Conservation (phyloP, 2,797 vertebrate genomes). For the Myotis findleyi region DNA sequence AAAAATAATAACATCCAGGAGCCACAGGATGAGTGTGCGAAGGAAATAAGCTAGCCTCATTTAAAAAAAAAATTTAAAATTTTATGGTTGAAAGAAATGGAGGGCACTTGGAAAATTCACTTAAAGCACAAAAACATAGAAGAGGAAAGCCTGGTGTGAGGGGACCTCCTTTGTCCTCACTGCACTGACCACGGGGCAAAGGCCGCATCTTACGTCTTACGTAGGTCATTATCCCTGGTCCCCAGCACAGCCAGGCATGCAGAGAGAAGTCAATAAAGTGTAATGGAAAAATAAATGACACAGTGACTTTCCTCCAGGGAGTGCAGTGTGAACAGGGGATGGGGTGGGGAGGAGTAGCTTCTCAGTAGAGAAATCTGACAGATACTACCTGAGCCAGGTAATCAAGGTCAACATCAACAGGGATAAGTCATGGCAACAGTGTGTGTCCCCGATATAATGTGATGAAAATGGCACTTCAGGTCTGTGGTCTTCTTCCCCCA, state of each 20-base stretch:
- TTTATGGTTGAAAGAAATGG: conserved; percentile 55
- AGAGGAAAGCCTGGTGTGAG: neutral
- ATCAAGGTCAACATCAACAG: neutral
- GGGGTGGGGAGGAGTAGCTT: neutral
- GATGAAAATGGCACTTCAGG: neutral
- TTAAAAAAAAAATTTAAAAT: conserved; percentile 34
- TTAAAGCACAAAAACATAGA: conserved; percentile 29
- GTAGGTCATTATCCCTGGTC: rapidly evolving
- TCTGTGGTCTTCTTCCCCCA: neutral
- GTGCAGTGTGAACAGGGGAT: neutral
- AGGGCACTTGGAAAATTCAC: conserved; percentile 41
- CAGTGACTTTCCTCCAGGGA: neutral
- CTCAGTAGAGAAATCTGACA: neutral
- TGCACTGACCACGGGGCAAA: neutral
- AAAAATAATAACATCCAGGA: conserved; percentile 65
- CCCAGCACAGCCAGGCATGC: neutral
- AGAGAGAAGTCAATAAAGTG: no score
- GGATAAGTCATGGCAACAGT: neutral
- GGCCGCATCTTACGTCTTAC: neutral
- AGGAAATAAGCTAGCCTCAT: conserved; percentile 47
- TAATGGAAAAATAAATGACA: neutral
- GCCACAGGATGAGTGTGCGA: conserved; percentile 5
- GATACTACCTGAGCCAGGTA: neutral
- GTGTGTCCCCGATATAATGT: neutral
- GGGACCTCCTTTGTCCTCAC: neutral